These are phyloP conservation scores for Papilio protenor DNA, from an alignment of 2,888 invertebrate species.

Conservation along the genomic window DNA sequence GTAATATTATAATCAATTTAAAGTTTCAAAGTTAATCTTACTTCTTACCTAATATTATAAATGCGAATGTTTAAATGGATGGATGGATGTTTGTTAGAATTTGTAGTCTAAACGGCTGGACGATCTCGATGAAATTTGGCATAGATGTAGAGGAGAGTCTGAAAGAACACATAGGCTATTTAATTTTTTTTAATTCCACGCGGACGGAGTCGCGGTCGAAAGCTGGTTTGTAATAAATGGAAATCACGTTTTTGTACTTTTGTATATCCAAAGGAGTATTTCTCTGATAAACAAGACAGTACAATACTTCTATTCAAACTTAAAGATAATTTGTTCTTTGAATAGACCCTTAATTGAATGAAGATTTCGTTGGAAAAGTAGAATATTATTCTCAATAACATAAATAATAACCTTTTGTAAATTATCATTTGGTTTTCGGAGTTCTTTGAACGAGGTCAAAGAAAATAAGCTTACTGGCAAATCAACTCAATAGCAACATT, in stretches of 20 bases:
- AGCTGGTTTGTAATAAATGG: neutral
- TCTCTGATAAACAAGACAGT: neutral
- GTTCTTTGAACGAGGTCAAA: conserved; percentile 4
- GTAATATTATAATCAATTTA: too few relatives aligned
- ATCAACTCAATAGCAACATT: neutral
- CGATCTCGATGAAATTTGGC: too few relatives aligned
- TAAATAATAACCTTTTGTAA: conserved; percentile 17
- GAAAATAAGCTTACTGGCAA: neutral
- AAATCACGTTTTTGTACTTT: neutral
- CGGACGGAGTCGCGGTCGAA: too few relatives aligned
- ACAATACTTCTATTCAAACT: neutral
- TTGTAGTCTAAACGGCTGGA: too few relatives aligned
- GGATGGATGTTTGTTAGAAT: too few relatives aligned
- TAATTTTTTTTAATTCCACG: too few relatives aligned
- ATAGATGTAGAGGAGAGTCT: too few relatives aligned
- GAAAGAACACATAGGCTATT: too few relatives aligned
- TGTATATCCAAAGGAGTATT: neutral
- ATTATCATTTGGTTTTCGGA: neutral
- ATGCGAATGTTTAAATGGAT: too few relatives aligned
- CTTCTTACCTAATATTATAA: too few relatives aligned
- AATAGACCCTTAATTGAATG: neutral
- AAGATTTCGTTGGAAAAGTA: neutral
- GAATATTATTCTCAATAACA: conserved; percentile 4
- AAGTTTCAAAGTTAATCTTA: neutral
- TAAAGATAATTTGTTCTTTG: neutral